These are phyloP conservation scores for Leucopsar rothschildi DNA, from an alignment of 2,113 vertebrate genomes.

Conservation along the genomic window DNA sequence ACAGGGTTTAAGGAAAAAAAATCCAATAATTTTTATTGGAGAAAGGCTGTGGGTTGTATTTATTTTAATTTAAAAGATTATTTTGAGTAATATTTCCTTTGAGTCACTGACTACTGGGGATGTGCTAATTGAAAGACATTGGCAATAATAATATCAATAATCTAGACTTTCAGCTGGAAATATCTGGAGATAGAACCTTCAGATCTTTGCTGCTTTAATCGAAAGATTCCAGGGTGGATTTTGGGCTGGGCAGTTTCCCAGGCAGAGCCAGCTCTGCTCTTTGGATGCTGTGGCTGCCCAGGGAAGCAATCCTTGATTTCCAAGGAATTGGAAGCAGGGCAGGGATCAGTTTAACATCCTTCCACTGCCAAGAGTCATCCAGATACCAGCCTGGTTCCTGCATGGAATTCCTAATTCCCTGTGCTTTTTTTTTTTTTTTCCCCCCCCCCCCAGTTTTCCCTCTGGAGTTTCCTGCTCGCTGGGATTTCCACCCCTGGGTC, in stretches of 20 bases:
- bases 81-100: background rate
- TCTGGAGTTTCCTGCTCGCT: background rate
- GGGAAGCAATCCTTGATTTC: background rate
- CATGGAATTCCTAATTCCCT: background rate
- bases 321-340: background rate
- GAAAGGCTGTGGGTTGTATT: background rate
- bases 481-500: background rate
- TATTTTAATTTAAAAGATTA: background rate
- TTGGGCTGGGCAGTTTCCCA: background rate
- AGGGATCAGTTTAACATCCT: background rate
- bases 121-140: background rate
- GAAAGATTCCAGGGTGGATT: background rate
- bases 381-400: background rate
- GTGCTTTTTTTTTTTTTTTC: too few species aligned
- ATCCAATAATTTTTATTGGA: fast-evolving
- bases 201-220: background rate
- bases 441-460: background rate
- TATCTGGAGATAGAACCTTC: background rate
- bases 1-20: background rate
- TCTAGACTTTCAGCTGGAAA: background rate
- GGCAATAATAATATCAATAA: background rate
- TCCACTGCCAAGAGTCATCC: background rate
- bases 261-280: background rate
- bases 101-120: background rate
- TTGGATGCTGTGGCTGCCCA: background rate